Evolutionary conservation across 2,797 vertebrate genomes (phyloP), one percentile per base, ranked within the genome.

Genomic region (Cynopterus sphinx): DNA sequence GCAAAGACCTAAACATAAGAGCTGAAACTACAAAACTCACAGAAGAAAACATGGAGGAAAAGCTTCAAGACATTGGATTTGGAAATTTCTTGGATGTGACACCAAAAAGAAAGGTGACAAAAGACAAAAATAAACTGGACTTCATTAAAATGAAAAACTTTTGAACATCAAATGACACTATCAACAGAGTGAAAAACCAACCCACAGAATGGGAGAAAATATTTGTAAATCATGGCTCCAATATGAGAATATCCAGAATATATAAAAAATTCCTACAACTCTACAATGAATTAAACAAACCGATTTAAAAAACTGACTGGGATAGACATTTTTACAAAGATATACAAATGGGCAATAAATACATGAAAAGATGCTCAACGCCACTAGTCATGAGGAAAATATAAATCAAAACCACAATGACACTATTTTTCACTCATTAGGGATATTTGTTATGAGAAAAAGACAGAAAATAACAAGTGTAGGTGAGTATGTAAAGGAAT

Each of bases 61-160:
- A 86, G 10, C 46, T 82, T 95, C 67, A 71, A 7, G 33, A 81
- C 28, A 61, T 1, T 89, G n/a, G 26, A 67, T 78, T 77, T 94
- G 74, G 36, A 36, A 59, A 82, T 53, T 87, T 96, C 28, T 88
- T 75, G 31, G 71, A 88, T 22, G 70, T 57, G 24, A 78, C 39
- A 88, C 59, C 12, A 89, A 86, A 91, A 81, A 51, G 31, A 93
- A 9, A 87, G 9, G 10, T 67, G 82, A 63, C 16, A 88, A 93
- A 65, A 92, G 68, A 70, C 41, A 70, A 94, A 92, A 90, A 75
- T 21, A 67, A 94, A 77, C 9, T 24, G 2, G 21, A 63, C 51
- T 68, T 87, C 49, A 55, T 94, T n/a, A 92, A 90, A 96, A 91
- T 91, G 51, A 79, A 90, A 88, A 81, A 59, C 4, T 85, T 73